These are phyloP conservation scores for Dromococcyx pavoninus DNA, from an alignment of 2,797 vertebrate genomes.

Conservation along the genomic window DNA sequence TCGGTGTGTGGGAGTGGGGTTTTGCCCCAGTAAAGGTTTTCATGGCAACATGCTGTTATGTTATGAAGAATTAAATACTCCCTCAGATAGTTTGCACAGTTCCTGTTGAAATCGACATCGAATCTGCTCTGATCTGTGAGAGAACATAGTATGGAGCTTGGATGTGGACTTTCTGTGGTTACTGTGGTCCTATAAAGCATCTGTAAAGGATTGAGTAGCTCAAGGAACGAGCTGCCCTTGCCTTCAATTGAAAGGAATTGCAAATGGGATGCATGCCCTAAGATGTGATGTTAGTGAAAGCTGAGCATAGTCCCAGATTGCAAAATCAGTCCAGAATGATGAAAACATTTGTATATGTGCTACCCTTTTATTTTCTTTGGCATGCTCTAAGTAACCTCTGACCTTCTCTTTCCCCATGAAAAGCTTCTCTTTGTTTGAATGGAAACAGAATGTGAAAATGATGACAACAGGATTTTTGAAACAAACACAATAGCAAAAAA, in stretches of 20 bases:
- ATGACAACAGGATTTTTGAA: conserved; percentile 62
- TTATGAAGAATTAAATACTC: conserved; percentile 24
- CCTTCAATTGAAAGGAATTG: conserved; percentile 52
- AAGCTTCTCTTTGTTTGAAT: conserved; percentile 64
- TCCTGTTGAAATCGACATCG: neutral
- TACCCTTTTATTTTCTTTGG: conserved; percentile 69
- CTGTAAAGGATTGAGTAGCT: conserved; percentile 12
- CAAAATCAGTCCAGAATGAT: conserved; percentile 65
- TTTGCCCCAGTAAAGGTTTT: neutral
- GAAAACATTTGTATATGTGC: conserved; percentile 70
- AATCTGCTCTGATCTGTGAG: neutral
- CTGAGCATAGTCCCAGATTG: conserved; percentile 56
- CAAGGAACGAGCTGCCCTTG: conserved; percentile 36
- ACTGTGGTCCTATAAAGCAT: conserved; percentile 18
- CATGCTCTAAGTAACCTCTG: conserved; percentile 34
- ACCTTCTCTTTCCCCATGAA: conserved; percentile 48
- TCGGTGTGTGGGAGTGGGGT: neutral
- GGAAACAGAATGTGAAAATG: conserved; percentile 58
- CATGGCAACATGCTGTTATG: neutral
- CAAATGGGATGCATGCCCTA: conserved; percentile 47
- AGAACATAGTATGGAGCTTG: neutral
- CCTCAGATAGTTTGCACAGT: neutral
- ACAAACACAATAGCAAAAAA: conserved; percentile 19
- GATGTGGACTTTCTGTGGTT: conserved; percentile 36
- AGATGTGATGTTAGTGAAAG: conserved; percentile 62